phyloP scores from a whole-genome alignment of 2,797 vertebrate genomes.

The Lycodopsis pacificus region DNA sequence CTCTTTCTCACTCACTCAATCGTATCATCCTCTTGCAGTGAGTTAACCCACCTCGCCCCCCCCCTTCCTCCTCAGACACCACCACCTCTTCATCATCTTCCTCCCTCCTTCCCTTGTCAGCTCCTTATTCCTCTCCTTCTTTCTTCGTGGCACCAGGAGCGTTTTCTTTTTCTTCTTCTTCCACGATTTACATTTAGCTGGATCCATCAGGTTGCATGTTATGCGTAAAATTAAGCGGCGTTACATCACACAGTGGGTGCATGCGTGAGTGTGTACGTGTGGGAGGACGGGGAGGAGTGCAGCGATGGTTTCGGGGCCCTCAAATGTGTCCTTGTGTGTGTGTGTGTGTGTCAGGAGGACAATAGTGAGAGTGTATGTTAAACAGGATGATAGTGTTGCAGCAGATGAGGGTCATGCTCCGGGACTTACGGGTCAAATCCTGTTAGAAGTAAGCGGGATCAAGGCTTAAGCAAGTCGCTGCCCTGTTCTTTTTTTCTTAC shows the following conservation, averaged over 20 bases:
- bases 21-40: constrained; percentile 63
- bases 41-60: constrained; percentile 19
- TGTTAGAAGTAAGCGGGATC: constrained; percentile 84
- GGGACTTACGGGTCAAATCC: constrained; percentile 86
- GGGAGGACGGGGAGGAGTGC: constrained; percentile 10
- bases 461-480: constrained; percentile 70
- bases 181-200: constrained; percentile 52
- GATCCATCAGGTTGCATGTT: constrained; percentile 63
- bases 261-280: constrained; percentile 10
- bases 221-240: constrained; percentile 55
- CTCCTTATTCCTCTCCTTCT: constrained; percentile 32
- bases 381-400: constrained; percentile 79
- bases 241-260: constrained; percentile 60
- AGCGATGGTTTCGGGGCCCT: constrained; percentile 46
- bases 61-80: background rate
- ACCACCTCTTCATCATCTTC: constrained; percentile 20
- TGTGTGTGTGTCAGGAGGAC: constrained; percentile 52
- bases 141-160: constrained; percentile 38
- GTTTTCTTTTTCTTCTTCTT: background rate
- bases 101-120: constrained; percentile 41
- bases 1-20: constrained; percentile 61
- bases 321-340: constrained; percentile 21
- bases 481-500: constrained; percentile 53
- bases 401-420: constrained; percentile 79
- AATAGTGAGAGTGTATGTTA: constrained; percentile 74